Base-by-base conservation (phyloP, 2,888 invertebrate species). In the Callyntrura sp. region DNA sequence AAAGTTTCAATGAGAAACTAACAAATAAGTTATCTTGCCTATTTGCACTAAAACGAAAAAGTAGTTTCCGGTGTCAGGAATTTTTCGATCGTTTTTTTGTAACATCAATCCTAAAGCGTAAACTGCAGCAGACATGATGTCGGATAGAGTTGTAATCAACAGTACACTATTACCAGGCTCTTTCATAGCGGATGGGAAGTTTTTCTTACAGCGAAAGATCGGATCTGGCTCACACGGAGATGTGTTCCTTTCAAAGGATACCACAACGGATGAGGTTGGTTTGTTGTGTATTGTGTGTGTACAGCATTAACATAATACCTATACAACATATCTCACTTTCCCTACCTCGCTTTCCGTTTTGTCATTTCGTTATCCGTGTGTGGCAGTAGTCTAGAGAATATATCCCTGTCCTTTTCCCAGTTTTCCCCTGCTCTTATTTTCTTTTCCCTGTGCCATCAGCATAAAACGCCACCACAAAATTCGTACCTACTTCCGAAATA, bases 211-310 rank as follows among this genome's bases (percentile, higher is more conserved):
- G n/a, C 78, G 83, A 57, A 88, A 82, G 51, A 85, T 91, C 51
- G 91, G 91, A 73, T 85, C 91, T 23, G 91, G 91, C 55, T 89
- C 88, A n/a, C 91, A 91, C 82, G 91, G 91, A 70, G 91, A 91
- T 83, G 91, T 91, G 48, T 91, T 89, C 45, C 20, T 89, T 65
- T 88, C 85, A 82, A 85, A 91, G 83, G 88, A 88, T 85, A 79
- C 85, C 65, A 73, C 88, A 81, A 85, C 89, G 81, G 89, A 89
- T 82, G 88, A 91, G 91, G 91, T 91, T 85, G n/a, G 86, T 62
- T 45, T 73, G 57, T 51, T 68, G 23, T 20, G 28, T 25, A 9
- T 28, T 35, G 3, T 43, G 25, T 25, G 51, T 76, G 23, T 48
- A 25, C 12, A 12, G 12, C 23, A 76, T 76, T 23, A 12, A 76